Evolutionary conservation across 1,140 invertebrate species (phyloP).

Genomic region (Scaptomyza hsui): DNA sequence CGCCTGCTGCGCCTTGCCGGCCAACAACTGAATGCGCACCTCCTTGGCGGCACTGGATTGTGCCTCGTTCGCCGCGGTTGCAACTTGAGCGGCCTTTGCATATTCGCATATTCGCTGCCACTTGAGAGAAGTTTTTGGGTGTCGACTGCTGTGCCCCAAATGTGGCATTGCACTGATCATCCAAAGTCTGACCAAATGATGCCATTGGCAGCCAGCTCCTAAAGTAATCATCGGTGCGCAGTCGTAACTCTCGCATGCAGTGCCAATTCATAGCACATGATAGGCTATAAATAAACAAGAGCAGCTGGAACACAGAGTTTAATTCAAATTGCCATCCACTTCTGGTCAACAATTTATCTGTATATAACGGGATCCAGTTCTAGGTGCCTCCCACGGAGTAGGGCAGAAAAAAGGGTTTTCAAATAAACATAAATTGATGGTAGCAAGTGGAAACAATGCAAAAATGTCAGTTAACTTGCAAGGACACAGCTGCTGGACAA

Average conservation of each 20-base stretch:
- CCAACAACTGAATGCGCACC: constrained; percentile 88
- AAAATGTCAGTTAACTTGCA: constrained; percentile 27
- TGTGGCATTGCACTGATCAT: background rate
- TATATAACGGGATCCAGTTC: background rate
- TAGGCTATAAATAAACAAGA: constrained; percentile 26
- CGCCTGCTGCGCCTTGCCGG: constrained; percentile 87
- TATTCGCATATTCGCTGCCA: constrained; percentile 86
- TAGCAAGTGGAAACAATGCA: constrained; percentile 24
- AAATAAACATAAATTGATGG: constrained; percentile 75
- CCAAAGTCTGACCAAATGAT: background rate
- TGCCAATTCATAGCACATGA: constrained; percentile 23
- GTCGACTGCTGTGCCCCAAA: background rate
- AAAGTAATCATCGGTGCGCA: too few relatives aligned
- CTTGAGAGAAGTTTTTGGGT: background rate
- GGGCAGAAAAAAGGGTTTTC: constrained; percentile 35
- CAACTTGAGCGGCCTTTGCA: constrained; percentile 87
- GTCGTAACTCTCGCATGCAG: background rate
- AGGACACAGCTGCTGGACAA: constrained; percentile 42
- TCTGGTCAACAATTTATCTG: constrained; percentile 10
- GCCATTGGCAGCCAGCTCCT: background rate
- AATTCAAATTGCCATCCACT: constrained; percentile 4
- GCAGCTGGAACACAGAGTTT: background rate
- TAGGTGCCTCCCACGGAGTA: background rate
- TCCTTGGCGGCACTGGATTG: constrained; percentile 87
- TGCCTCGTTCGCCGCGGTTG: constrained; percentile 87